Evolutionary conservation across 2,113 vertebrate genomes (phyloP), one percentile per base, ranked within the genome.

Genomic region (Bostrychus sinensis): DNA sequence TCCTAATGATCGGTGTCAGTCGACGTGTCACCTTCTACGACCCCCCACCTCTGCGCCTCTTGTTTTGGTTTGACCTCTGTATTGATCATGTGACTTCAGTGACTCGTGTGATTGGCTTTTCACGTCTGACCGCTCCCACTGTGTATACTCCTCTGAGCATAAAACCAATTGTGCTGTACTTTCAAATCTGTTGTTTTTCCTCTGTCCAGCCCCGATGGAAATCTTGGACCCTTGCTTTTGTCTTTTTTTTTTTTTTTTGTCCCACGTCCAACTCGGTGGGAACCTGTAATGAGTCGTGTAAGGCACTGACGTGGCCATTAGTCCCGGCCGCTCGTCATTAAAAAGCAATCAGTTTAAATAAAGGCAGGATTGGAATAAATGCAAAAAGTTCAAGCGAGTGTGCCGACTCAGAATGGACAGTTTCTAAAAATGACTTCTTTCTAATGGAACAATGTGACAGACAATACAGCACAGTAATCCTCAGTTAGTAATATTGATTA

Each of bases 21-120:
- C 1, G 12, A 8, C 7, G 10, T 22, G 12, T 50, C 2, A 38
- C 10, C 9, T n/a, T n/a, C n/a, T n/a, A n/a, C n/a, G n/a, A n/a
- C n/a, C n/a, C n/a, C n/a, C n/a, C n/a, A n/a, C n/a, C n/a, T n/a
- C n/a, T 14, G 43, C 37, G 2, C 0, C 34, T 65, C 55, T 66
- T 72, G 30, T 25, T 38, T 56, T n/a, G 32, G 57, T 79, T 43
- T 45, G 58, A 70, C 4, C n/a, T 22, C 25, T 30, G 36, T 55
- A 79, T 63, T 67, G 58, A 66, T 69, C 36, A 39, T 26, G 13
- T 14, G 7, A 45, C 32, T 51, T 51, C 16, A 7, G 42, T 66
- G 62, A 70, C 55, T 41, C 26, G 9, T 63, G 5, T 13, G 12
- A 25, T 62, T 46, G 5, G 30, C 65, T 59, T 9, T 75, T 73